A percentile compares a stretch with the other conserved stretches of the same genome.
Evolutionary conservation across 2,888 invertebrate species (phyloP).

Genomic region (Cheilosia grossa): DNA sequence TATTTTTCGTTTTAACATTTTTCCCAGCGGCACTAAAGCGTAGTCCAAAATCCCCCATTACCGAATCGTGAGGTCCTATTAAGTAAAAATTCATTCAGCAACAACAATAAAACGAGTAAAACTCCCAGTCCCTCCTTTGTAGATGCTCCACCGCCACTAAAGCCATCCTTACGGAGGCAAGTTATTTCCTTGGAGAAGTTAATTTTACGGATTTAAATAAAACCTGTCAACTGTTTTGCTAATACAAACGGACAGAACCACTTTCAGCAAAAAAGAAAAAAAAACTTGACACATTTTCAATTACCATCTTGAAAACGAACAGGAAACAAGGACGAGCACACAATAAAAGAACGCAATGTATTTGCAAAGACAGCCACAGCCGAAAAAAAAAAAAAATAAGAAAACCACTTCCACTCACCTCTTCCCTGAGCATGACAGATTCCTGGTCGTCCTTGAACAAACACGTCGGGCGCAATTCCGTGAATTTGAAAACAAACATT

Average conservation of each 20-base stretch:
- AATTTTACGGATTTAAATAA: conserved; percentile 49
- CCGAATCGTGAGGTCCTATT: not conserved
- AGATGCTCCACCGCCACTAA: too few relatives aligned
- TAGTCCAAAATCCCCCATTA: not conserved
- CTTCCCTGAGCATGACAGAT: conserved; percentile 81
- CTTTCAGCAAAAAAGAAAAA: conserved; percentile 11
- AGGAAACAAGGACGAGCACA: not conserved
- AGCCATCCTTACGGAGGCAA: too few relatives aligned
- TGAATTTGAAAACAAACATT: conserved; percentile 83
- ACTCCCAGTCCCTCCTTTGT: too few relatives aligned
- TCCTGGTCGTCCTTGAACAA: conserved; percentile 82
- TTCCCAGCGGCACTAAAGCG: not conserved
- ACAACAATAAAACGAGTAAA: not conserved
- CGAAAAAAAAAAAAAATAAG: conserved; percentile 13
- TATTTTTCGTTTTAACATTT: not conserved
- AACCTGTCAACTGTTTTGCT: conserved; percentile 49
- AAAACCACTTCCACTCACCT: conserved; percentile 79
- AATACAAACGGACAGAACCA: conserved; percentile 40
- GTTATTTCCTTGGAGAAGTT: conserved; percentile 4
- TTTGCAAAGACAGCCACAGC: conserved; percentile 9
- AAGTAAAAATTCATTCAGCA: not conserved
- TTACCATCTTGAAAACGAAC: conserved; percentile 45
- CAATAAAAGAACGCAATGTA: not conserved
- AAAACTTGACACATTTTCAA: conserved; percentile 71
- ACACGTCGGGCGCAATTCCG: conserved; percentile 82